A percentile compares a stretch with the other conserved stretches of the same genome.
phyloP scores from a whole-genome alignment of 53 echinoderm and acorn worm genomes.

The Patiria pectinifera region DNA sequence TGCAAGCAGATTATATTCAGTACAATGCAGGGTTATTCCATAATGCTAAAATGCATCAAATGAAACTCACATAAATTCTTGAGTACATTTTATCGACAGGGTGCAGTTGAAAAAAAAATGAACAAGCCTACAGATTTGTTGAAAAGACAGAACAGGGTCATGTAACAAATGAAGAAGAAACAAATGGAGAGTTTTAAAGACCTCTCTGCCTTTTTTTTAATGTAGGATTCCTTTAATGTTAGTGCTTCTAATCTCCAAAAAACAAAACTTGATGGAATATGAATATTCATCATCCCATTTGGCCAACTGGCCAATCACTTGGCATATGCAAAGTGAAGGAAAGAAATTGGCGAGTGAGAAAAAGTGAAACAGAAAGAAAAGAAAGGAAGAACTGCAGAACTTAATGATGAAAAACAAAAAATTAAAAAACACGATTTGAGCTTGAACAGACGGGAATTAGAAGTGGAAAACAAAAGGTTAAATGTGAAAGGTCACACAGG shows the following conservation, averaged over 20 bases:
- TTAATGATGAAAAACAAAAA: too few species aligned
- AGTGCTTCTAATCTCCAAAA: not conserved
- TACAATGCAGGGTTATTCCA: not conserved
- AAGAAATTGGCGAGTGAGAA: not conserved
- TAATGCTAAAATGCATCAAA: not conserved
- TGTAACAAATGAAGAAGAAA: not conserved
- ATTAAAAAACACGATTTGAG: too few species aligned
- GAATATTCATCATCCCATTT: not conserved
- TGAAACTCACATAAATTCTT: not conserved
- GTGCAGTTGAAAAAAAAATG: not conserved
- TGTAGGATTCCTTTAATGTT: not conserved
- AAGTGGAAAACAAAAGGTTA: not conserved
- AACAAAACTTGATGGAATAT: not conserved
- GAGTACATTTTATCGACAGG: too few species aligned
- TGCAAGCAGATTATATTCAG: not conserved
- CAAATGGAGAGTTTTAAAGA: not conserved
- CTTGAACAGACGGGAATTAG: too few species aligned
- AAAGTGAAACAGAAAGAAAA: not conserved
- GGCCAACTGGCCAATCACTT: not conserved
- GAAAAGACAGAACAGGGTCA: too few species aligned
- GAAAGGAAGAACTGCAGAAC: too few species aligned
- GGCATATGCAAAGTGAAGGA: not conserved
- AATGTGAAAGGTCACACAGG: slow-evolving; percentile 19
- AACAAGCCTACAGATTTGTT: not conserved
- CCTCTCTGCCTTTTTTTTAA: not conserved